Percentiles rank a stretch among this genome's conserved stretches.
Conservation (phyloP, 23 tunicate species). For the Botrylloides violaceus region DNA sequence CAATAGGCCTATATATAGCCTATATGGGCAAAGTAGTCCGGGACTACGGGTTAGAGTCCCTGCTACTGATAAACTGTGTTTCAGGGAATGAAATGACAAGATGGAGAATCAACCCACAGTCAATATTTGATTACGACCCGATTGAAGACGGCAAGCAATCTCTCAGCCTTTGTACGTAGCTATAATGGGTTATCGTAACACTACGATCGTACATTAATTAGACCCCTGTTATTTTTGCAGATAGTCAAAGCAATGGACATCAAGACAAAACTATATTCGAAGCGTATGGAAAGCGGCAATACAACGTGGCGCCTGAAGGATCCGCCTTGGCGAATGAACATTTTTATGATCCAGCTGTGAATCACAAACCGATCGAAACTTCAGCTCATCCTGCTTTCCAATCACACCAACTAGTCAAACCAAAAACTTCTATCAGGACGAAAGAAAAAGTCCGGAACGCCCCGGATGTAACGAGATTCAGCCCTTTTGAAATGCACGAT, state of each 20-base stretch:
- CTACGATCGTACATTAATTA: too few relatives aligned
- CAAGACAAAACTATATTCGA: neutral
- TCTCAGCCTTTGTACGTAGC: constrained; percentile 34
- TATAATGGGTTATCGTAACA: neutral
- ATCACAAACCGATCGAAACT: neutral
- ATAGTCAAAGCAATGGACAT: neutral
- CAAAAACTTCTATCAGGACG: neutral
- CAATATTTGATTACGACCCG: constrained; percentile 62
- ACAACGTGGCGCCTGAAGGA: neutral
- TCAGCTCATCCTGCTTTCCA: neutral
- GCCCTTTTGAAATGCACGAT: neutral
- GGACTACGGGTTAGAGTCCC: too few relatives aligned
- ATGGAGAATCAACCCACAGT: constrained; percentile 50
- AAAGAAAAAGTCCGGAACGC: neutral
- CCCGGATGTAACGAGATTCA: neutral
- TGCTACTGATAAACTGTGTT: too few relatives aligned
- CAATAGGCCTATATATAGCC: too few relatives aligned
- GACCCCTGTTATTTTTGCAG: too few relatives aligned
- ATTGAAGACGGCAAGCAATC: constrained; percentile 52
- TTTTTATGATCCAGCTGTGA: neutral
- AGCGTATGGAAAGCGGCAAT: neutral
- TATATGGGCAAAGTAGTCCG: too few relatives aligned
- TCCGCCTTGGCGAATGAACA: neutral
- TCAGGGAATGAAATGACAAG: constrained; percentile 10
- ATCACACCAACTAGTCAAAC: neutral